Percentiles rank a stretch among this genome's conserved stretches.
These are phyloP conservation scores for Reticulitermes speratus DNA, from an alignment of 1,140 invertebrate species.

Conservation along the genomic window DNA sequence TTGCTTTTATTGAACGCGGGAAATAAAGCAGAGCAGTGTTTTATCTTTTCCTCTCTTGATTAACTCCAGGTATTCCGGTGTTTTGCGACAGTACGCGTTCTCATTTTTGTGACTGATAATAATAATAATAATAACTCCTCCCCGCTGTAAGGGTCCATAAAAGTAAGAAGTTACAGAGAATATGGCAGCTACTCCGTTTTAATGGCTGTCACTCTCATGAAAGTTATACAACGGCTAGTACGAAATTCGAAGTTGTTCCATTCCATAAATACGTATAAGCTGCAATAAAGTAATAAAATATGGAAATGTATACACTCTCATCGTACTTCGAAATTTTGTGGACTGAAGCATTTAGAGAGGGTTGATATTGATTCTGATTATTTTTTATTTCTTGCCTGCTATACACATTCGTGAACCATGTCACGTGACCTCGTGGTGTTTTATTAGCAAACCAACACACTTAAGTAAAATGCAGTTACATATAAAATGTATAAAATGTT, in stretches of 20 bases:
- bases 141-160: neutral
- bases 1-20: slow-evolving; percentile 26
- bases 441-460: no score
- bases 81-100: neutral
- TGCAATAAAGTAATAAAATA: neutral
- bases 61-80: neutral
- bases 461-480: no score
- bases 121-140: neutral
- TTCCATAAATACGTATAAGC: neutral
- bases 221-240: neutral
- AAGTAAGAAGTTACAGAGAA: neutral
- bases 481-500: no score
- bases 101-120: neutral
- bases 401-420: no score
- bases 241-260: neutral
- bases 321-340: no score
- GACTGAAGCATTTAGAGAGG: no score
- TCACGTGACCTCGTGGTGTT: no score
- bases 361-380: no score
- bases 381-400: no score
- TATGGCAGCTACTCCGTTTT: neutral
- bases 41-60: slow-evolving; percentile 9
- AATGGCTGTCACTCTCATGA: neutral
- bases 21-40: neutral
- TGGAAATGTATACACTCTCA: neutral